A percentile compares a stretch with the other conserved stretches of the same genome.
Evolutionary conservation across 2,797 vertebrate genomes (phyloP).

Genomic region (Toxotes lorentzi): DNA sequence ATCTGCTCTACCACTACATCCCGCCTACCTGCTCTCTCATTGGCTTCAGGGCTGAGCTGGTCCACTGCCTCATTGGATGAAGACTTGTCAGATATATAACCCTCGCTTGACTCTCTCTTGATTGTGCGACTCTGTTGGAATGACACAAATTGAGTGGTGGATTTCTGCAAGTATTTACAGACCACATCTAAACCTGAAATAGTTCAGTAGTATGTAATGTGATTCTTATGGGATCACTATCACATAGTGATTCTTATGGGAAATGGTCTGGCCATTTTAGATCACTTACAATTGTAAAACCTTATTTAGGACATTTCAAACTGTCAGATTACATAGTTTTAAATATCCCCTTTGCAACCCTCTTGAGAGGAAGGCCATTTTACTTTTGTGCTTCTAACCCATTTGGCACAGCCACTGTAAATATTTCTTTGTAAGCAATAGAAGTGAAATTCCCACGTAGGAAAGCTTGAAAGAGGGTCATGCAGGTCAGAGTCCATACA

Average conservation of each 20-base stretch:
- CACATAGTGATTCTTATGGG: background rate
- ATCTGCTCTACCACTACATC: slow-evolving; percentile 44
- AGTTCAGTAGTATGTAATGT: slow-evolving; percentile 3
- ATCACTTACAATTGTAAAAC: background rate
- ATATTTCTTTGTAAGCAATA: slow-evolving; percentile 10
- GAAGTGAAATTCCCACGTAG: slow-evolving; percentile 17
- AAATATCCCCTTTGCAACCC: background rate
- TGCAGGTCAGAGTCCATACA: slow-evolving; percentile 29
- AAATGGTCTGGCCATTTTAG: background rate
- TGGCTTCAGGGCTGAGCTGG: slow-evolving; percentile 84
- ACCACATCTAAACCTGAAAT: slow-evolving; percentile 28
- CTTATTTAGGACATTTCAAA: slow-evolving; percentile 7
- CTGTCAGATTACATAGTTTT: background rate
- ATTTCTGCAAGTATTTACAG: slow-evolving; percentile 34
- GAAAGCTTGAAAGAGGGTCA: slow-evolving; percentile 31
- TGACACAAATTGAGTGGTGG: slow-evolving; percentile 77
- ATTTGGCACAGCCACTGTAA: background rate
- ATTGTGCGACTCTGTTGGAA: slow-evolving; percentile 85
- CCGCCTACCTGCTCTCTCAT: slow-evolving; percentile 86
- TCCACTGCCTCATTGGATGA: slow-evolving; percentile 86
- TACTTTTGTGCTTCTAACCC: background rate
- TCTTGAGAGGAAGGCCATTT: background rate
- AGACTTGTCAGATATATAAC: slow-evolving; percentile 84
- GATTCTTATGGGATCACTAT: background rate
- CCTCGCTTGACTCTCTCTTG: slow-evolving; percentile 81